phyloP scores from a whole-genome alignment of 2,888 invertebrate genomes.

The Uloborus plumipes region DNA sequence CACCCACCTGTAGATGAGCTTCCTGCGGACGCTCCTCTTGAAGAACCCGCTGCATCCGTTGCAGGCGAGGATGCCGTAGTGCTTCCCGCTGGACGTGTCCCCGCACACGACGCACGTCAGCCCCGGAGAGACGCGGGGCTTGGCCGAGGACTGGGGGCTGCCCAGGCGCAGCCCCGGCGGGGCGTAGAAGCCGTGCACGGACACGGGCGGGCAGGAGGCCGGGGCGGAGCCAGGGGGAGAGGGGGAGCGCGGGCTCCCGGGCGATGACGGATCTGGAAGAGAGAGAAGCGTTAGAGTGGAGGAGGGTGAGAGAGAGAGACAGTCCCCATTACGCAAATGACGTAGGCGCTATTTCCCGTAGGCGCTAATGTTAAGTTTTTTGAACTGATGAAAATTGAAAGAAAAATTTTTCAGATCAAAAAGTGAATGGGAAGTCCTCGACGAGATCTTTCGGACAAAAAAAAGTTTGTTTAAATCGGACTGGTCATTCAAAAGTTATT shows the following conservation, averaged over 20 bases:
- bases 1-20: slow-evolving; percentile 94
- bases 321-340: no score
- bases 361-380: no score
- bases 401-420: no score
- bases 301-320: no score
- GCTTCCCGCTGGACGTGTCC: slow-evolving; percentile 96
- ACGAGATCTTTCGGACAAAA: no score
- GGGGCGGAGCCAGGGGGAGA: no score
- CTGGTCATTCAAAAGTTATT: no score
- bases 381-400: no score
- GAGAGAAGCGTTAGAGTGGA: neutral
- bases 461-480: no score
- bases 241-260: slow-evolving; percentile 46
- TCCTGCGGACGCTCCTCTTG: slow-evolving; percentile 94
- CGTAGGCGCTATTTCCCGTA: no score
- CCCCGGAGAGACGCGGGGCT: slow-evolving; percentile 66
- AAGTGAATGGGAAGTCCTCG: no score
- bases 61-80: slow-evolving; percentile 97
- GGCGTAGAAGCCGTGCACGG: slow-evolving; percentile 54
- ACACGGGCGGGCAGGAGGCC: slow-evolving; percentile 42
- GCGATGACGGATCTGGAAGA: slow-evolving; percentile 53
- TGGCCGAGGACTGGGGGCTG: slow-evolving; percentile 39
- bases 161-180: slow-evolving; percentile 21
- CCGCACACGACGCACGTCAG: slow-evolving; percentile 96
- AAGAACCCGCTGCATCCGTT: slow-evolving; percentile 99